Evolutionary conservation across 2,113 vertebrate genomes (phyloP).

Genomic region (Mobula hypostoma): DNA sequence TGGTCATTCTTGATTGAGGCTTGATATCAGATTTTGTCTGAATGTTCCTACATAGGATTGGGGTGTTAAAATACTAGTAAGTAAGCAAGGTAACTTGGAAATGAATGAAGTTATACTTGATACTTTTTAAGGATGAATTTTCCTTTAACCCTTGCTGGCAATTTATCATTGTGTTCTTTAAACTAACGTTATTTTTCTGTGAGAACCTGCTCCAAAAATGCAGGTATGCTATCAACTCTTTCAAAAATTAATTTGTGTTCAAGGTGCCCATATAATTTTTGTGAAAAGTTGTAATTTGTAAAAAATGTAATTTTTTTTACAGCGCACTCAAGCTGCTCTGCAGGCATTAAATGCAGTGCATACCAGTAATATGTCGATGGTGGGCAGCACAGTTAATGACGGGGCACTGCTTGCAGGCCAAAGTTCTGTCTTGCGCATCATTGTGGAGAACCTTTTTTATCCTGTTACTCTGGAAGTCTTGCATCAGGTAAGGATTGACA

Average conservation of each 20-base stretch:
- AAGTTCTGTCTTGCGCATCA: conserved; percentile 66
- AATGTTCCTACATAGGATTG: not conserved
- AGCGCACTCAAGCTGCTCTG: conserved; percentile 60
- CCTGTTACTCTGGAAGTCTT: conserved; percentile 70
- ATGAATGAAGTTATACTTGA: not conserved
- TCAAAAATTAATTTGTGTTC: not conserved
- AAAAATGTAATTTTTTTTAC: conserved; percentile 17
- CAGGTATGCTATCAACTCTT: not conserved
- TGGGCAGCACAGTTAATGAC: conserved; percentile 47
- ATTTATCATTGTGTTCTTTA: not conserved
- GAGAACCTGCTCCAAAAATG: not conserved
- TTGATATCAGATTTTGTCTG: not conserved
- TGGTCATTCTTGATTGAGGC: not conserved
- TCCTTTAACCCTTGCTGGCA: not conserved
- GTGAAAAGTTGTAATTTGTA: no score
- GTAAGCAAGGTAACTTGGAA: not conserved
- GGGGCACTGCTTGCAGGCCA: conserved; percentile 47
- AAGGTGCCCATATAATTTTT: not conserved
- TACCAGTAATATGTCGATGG: conserved; percentile 48
- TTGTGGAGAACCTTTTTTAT: conserved; percentile 69
- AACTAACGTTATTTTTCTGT: not conserved
- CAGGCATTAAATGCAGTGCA: conserved; percentile 55
- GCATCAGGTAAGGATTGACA: conserved; percentile 63
- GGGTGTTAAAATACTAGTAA: not conserved
- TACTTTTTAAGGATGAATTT: not conserved